Evolutionary conservation across 2,797 vertebrate species (phyloP), one percentile per base, ranked within the genome.

Genomic region (Coregonus ussuriensis): DNA sequence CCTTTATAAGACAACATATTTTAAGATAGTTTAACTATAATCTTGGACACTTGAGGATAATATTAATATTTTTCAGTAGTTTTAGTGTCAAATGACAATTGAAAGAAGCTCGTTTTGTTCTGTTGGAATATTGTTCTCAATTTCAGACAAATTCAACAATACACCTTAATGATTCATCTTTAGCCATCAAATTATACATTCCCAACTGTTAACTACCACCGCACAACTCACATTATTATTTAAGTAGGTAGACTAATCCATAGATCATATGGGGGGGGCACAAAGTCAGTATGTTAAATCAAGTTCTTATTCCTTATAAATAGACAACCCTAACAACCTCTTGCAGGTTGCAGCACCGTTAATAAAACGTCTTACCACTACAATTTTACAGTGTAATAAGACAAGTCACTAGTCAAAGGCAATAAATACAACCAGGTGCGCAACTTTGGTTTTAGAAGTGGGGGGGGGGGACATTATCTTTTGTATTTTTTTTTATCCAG

Each of bases 341-440:
- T 71, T 79, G 86, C 81, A 86, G n/a, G n/a, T 62, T 62, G 77
- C 71, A 84, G 37, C 15, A 74, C 25, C 65, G 14, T 53, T 71
- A 47, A 47, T 33, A 21, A 76, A 66, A 15, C n/a, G 65, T 25
- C 84, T 86, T 84, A 33, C 31, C 54, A 75, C 83, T 74, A 86
- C 85, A 82, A 79, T 80, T 76, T 92, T 91, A 94, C 92, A 93
- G 92, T 92, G 91, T 41, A 79, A 68, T 66, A 71, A 85, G 83
- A 84, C 76, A 82, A 83, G 77, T 78, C 77, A 88, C 85, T 68
- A 83, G 79, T 87, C 82, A 83, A 82, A 87, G 86, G 82, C 81
- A 80, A 88, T 77, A 87, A 84, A 82, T 80, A 87, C 15, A 56
- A 37, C 78, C 7, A 47, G 41, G 41, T 7, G 41, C 41, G 7